Evolutionary conservation across 2,888 invertebrate genomes (phyloP), one percentile per base, ranked within the genome.

Genomic region (Cerceris ruficornis): DNA sequence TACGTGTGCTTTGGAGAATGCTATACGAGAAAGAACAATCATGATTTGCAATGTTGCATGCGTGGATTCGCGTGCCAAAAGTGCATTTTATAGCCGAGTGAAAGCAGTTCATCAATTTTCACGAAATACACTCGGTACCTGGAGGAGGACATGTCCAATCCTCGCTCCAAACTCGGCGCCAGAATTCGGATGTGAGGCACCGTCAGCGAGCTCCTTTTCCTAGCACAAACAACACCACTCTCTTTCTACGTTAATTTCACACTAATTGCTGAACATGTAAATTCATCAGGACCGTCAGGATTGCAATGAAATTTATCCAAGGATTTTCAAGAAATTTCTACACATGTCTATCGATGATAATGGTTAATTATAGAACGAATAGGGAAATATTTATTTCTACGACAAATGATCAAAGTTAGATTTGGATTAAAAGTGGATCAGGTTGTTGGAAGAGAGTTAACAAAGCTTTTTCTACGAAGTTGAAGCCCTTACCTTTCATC

Each of bases 151-250:
- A 87, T 86, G 93, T 96, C 96, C 93, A 96, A 94, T 89, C 96
- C 96, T 90, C 95, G 94, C 94, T 96, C 96, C 94, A 96, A 94
- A 93, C 96, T 96, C 88, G 96, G 96, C 92, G 96, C 96, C 94
- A 96, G 94, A 90, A 97, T 96, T 91, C 96, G 95, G 91, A 97
- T 96, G 94, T 96, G 96, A 85, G 96, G 96, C 87, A 96, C 95
- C 93, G 95, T 94, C 94, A 96, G 94, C 92, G 95, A 94, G 94
- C 95, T 95, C 94, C 94, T 94, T 93, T 95, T 95, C 91, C 91
- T 91, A 73, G 75, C 81, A 88, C 84, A 91, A 78, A 91, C 82
- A 90, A 91, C 78, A 88, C 85, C 79, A 76, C 71, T 82, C 85
- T 87, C 87, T 86, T 86, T 88, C 86, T 85, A 86, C 87, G 73